A percentile compares a stretch with the other conserved stretches of the same genome.
These are phyloP conservation scores for Sylvicola cinctus DNA, from an alignment of 2,888 invertebrate genomes.

Conservation along the genomic window DNA sequence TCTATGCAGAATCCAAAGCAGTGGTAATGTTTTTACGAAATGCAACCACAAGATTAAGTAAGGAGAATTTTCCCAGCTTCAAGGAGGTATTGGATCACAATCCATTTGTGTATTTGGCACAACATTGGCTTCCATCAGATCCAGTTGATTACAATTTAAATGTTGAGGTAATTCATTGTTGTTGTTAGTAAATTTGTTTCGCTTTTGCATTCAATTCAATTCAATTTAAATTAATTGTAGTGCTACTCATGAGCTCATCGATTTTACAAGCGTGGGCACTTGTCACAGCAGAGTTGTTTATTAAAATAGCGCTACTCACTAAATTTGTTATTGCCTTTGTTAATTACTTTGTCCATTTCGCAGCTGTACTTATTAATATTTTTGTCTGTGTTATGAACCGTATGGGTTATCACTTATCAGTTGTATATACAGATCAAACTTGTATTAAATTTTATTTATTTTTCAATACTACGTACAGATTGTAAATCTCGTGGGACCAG, in stretches of 20 bases:
- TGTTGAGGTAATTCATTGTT: slow-evolving; percentile 33
- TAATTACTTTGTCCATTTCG: no score
- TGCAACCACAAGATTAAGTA: slow-evolving; percentile 31
- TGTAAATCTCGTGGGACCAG: slow-evolving; percentile 33
- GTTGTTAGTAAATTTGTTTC: no score
- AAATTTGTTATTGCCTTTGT: no score
- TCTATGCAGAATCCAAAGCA: slow-evolving; percentile 34
- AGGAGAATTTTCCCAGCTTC: slow-evolving; percentile 32
- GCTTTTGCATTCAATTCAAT: no score
- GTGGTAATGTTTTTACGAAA: slow-evolving; percentile 38
- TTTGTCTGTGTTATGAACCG: no score
- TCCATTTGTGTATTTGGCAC: slow-evolving; percentile 31
- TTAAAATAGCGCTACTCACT: no score
- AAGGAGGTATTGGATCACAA: slow-evolving; percentile 32
- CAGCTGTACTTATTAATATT: no score
- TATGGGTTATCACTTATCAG: no score
- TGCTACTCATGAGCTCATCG: no score
- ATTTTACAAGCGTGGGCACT: no score
- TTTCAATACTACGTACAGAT: slow-evolving; percentile 22
- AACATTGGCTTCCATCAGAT: slow-evolving; percentile 33
- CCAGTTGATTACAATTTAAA: slow-evolving; percentile 38
- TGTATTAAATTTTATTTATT: slow-evolving; percentile 1
- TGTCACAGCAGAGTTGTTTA: no score
- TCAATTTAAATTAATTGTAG: slow-evolving; percentile 1
- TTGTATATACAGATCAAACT: not conserved